A percentile compares a stretch with the other conserved stretches of the same genome.
Evolutionary conservation across 2,797 vertebrate genomes (phyloP).

Genomic region (Smutsia temminckii): DNA sequence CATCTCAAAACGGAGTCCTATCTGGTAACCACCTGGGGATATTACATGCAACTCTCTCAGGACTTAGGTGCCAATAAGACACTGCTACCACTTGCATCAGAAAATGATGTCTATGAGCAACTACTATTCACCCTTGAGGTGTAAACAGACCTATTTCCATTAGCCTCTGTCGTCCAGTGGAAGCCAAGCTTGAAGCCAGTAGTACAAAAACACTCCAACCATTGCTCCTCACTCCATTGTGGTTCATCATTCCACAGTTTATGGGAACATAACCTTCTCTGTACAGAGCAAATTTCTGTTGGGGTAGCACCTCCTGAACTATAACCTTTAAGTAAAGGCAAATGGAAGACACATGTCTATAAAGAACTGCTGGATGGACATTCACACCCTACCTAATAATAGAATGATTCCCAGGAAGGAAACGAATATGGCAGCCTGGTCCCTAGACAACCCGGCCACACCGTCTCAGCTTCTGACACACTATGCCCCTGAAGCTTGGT

Average conservation of each 20-base stretch:
- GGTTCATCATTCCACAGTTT: not conserved
- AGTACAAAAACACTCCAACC: not conserved
- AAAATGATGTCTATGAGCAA: not conserved
- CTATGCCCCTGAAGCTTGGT: not conserved
- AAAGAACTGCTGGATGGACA: not conserved
- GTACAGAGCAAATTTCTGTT: not conserved
- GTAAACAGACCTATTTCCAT: not conserved
- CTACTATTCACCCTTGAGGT: not conserved
- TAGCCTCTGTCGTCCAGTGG: not conserved
- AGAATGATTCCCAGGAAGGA: not conserved
- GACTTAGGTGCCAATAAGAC: not conserved
- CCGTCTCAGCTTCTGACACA: not conserved
- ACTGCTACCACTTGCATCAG: not conserved
- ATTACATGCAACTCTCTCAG: not conserved
- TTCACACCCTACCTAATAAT: not conserved
- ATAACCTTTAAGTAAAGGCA: not conserved
- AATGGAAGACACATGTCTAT: not conserved
- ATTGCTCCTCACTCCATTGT: not conserved
- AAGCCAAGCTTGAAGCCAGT: not conserved
- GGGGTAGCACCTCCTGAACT: not conserved
- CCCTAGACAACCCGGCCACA: not conserved
- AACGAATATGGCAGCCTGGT: not conserved
- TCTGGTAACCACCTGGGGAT: not conserved
- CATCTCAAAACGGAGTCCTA: not conserved
- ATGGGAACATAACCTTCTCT: not conserved